Base-by-base conservation (phyloP, 2,113 vertebrate genomes). In the Herpetotheres cachinnans region DNA sequence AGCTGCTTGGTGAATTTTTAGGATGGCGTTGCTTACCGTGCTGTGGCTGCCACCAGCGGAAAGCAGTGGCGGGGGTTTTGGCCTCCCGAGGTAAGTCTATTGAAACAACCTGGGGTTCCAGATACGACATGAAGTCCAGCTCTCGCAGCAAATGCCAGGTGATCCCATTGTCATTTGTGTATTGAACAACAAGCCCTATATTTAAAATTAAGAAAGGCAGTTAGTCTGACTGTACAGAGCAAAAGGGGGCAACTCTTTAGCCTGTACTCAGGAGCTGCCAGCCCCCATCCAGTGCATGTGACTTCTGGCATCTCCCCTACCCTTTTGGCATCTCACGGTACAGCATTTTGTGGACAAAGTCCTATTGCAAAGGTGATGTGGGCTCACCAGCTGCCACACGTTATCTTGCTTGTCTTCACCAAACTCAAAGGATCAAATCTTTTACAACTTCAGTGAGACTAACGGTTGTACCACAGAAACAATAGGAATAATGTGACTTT, bases 11-110 rank as follows among this genome's bases (percentile, higher is more conserved):
- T 9, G 52, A 15, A 8, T 25, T 16, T 63, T 54, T 38, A 15
- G 74, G 74, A 9, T 8, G 11, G 26, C 2, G 7, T 42, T 66
- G 58, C 93, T 93, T 74, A 99, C 99, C 99, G 5, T 99, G 99
- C 16, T 99, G 99, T 2, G 99, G 99, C 92, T 99, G 99, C 99
- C 99, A 99, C 99, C 99, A 99, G 34, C 99, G 98, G 93, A 99
- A 99, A 20, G 99, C 98, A 0, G 99, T 99, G 82, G 99, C 98
- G 1, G 99, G 76, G 7, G 98, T 99, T 98, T 99, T 99, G 61
- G 99, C 99, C 29, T 98, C 97, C 55, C 98, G 97, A 12, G 99
- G 99, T 24, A 99, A 94, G 91, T 99, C 99, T 30, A 99, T 99
- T 3, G 99, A 99, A 70, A 99, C 99, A 50, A 99, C 98, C 95